Evolutionary conservation across 2,113 vertebrate species (phyloP), one percentile per base, ranked within the genome.

Genomic region (Oplegnathus fasciatus): DNA sequence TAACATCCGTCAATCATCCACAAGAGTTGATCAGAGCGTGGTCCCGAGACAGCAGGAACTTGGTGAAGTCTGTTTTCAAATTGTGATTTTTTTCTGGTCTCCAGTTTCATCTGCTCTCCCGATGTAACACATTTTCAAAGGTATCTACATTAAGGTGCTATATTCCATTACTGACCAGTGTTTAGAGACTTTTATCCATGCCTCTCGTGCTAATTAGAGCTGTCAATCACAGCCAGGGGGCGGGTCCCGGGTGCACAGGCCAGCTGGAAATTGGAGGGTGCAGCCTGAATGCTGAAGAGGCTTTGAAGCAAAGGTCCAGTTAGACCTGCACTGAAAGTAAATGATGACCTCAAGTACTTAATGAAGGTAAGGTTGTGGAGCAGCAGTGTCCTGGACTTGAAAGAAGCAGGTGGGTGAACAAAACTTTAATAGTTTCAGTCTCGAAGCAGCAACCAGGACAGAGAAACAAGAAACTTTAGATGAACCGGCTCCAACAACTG

Each of bases 301-400:
- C 42, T 60, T 9, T 13, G 52, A 80, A 32, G 65, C 40, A 54
- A 77, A 86, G 78, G 84, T 86, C 73, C 52, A 60, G 67, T 17
- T 26, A 15, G 50, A 81, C 42, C 58, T 72, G 73, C 65, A 0
- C 78, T 40, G 84, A 86, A 77, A 82, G 74, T 57, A 66, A 77
- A 86, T 18, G 9, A 70, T 60, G 66, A 81, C 84, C 48, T 75
- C 55, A 0, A 11, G 44, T 34, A 30, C 15, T 15, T 26, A 30
- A 44, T 11, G 13, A 64, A 30, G 65, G 65, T 28, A 30, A 57
- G 50, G 62, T 17, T 42, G 34, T 6, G 32, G 28, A 50, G 57
- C 55, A 30, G 71, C 57, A 7, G 60, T 14, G 61, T 40, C 30
- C 28, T 66, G 34, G 75, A 55, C 48, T 72, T 40, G 55, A n/a